A percentile compares a stretch with the other conserved stretches of the same genome.
Evolutionary conservation across 2,797 vertebrate genomes (phyloP).

Genomic region (Vespertilio murinus): DNA sequence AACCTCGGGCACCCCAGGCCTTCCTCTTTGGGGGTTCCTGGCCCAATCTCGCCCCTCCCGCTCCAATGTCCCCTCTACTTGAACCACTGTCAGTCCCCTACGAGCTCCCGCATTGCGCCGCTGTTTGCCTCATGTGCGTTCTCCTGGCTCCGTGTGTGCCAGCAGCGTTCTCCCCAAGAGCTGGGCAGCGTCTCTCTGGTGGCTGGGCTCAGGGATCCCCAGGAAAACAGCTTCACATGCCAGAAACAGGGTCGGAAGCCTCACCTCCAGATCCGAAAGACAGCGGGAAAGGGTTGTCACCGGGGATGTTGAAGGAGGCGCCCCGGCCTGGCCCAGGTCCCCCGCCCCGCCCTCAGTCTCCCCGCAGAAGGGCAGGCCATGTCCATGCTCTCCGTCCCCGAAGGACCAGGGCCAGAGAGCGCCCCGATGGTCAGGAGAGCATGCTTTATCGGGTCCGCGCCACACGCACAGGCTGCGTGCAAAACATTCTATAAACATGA

Average conservation of each 20-base stretch:
- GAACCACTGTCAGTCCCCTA: neutral
- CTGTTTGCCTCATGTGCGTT: neutral
- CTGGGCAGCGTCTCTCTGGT: no score
- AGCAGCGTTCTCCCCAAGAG: neutral
- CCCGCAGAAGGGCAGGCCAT: neutral
- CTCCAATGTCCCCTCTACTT: rapidly evolving
- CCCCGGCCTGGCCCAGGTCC: neutral
- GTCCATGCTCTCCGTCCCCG: neutral
- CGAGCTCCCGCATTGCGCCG: neutral
- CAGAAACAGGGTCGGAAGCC: neutral
- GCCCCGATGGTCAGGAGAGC: rapidly evolving
- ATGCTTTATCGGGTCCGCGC: neutral
- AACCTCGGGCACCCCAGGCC: neutral
- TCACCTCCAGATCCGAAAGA: neutral
- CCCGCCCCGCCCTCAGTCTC: neutral
- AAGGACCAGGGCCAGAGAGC: neutral
- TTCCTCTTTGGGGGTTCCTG: neutral
- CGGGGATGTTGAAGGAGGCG: neutral
- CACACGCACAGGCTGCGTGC: neutral
- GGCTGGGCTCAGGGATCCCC: no score
- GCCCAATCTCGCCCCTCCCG: neutral
- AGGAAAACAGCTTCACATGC: neutral
- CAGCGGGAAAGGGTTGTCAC: rapidly evolving
- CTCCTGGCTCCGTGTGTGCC: neutral
- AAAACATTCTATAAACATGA: neutral